Evolutionary conservation across 2,797 vertebrate genomes (phyloP), one percentile per base, ranked within the genome.

Genomic region (Pyrocephalus nanus): DNA sequence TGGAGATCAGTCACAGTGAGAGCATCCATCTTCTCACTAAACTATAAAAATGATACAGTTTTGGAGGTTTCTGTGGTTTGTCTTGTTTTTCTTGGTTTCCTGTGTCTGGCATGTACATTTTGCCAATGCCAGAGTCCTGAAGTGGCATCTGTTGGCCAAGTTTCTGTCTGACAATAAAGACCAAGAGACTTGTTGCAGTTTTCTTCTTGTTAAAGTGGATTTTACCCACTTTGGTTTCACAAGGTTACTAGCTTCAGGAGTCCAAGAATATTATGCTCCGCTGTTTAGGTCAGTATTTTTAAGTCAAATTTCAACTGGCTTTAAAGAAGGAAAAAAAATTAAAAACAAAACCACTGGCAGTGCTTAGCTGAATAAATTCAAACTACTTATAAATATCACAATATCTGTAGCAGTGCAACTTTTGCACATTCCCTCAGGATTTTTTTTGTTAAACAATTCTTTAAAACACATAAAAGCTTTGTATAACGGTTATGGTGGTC

Each of bases 21-120:
- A 86, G 82, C 54, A 94, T 94, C 64, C 58, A 74, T 94, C 76
- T 93, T 92, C 54, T 93, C 60, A 53, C 54, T 75, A 40, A 95
- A 34, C 73, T 82, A 55, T 84, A 87, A 88, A 91, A 94, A 91
- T 84, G 4, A 86, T 95, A 85, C 38, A 6, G 21, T 76, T 95
- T 83, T 91, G 86, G 78, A 84, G 36, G n/a, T 57, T 95, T 86
- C 84, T 15, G 32, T 93, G 86, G 92, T 78, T 96, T 92, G 57
- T 82, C 67, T 86, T 87, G n/a, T 88, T 96, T 94, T 95, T 71
- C 73, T 90, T 71, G 82, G 86, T 97, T 97, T 97, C 91, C 93
- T 96, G 65, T 95, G 93, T 97, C 96, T 96, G 86, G 90, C 86
- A 78, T 21, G 65, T 38, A 77, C 18, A 32, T 73, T 90, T 82